A percentile compares a stretch with the other conserved stretches of the same genome.
Evolutionary conservation across 2,888 invertebrate species (phyloP).

Genomic region (Chrysolina oricalcia): DNA sequence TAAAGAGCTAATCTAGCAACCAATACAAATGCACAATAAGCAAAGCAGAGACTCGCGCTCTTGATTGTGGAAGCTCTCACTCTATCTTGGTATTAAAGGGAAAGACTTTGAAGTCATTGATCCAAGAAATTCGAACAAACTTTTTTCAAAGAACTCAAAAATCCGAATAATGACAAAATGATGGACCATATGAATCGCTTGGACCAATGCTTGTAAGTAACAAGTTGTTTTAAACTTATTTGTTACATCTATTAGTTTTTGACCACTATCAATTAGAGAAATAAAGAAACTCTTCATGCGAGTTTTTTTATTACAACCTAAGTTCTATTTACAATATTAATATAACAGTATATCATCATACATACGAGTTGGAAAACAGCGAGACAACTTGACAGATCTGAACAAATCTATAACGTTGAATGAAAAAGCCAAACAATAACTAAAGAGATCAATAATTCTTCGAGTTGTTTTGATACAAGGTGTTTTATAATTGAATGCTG

Average conservation of each 20-base stretch:
- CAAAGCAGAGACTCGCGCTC: slow-evolving; percentile 72
- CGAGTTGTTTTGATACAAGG: no score
- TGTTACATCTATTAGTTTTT: slow-evolving; percentile 66
- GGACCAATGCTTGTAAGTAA: slow-evolving; percentile 54
- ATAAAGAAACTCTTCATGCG: slow-evolving; percentile 66
- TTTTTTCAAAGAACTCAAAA: not conserved
- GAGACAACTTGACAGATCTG: slow-evolving; percentile 42
- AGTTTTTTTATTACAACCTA: slow-evolving; percentile 64
- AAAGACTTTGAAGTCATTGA: slow-evolving; percentile 63
- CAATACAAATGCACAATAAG: slow-evolving; percentile 68
- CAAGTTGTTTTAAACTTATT: slow-evolving; percentile 64
- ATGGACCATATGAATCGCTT: slow-evolving; percentile 42
- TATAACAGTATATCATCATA: slow-evolving; percentile 53
- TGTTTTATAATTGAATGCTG: no score
- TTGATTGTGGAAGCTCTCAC: slow-evolving; percentile 72
- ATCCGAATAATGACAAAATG: not conserved
- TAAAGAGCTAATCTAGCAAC: slow-evolving; percentile 70
- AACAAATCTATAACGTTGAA: not conserved
- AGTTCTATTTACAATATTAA: slow-evolving; percentile 60
- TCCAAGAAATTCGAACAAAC: slow-evolving; percentile 38
- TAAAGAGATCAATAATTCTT: no score
- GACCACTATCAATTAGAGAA: slow-evolving; percentile 64
- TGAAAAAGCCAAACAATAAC: no score
- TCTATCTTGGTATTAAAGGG: slow-evolving; percentile 71
- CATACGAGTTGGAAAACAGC: slow-evolving; percentile 35